These are phyloP conservation scores for Leptopilina myrica DNA, from an alignment of 2,888 invertebrate species.

Conservation along the genomic window DNA sequence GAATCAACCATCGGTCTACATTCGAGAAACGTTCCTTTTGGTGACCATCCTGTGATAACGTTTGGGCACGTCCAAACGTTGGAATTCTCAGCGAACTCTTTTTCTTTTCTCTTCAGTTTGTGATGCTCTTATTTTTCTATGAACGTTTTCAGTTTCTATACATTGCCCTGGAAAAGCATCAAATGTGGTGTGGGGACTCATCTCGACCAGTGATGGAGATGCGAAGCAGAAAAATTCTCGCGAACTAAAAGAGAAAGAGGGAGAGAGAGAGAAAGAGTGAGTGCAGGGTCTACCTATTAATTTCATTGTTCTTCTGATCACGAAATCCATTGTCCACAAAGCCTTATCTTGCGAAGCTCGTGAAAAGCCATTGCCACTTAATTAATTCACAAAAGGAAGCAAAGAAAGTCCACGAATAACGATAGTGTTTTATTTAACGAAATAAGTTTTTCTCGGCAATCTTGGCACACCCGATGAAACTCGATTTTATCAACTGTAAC, in stretches of 20 bases:
- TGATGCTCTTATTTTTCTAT: conserved; percentile 8
- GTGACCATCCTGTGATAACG: conserved; percentile 59
- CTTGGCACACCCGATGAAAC: conserved; percentile 4
- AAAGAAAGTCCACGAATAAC: conserved; percentile 27
- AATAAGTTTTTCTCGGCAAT: conserved; percentile 23
- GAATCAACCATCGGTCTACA: conserved; percentile 48
- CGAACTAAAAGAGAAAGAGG: conserved; percentile 34
- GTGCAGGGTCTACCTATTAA: conserved; percentile 57
- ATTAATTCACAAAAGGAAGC: conserved; percentile 31
- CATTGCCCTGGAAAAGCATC: conserved; percentile 2
- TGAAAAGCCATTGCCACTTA: conserved; percentile 28
- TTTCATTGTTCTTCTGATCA: conserved; percentile 62
- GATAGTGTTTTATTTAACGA: conserved; percentile 36
- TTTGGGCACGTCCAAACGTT: conserved; percentile 58
- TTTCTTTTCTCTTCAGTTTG: conserved; percentile 17
- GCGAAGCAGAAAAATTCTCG: conserved; percentile 57
- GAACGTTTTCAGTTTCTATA: conserved; percentile 25
- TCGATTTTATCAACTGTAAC: conserved; percentile 12
- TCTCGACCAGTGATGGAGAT: conserved; percentile 20
- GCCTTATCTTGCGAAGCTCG: conserved; percentile 52
- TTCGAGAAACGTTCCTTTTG: conserved; percentile 53
- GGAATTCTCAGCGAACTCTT: conserved; percentile 52
- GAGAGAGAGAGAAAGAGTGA: conserved; percentile 49
- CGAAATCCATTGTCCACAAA: conserved; percentile 57
- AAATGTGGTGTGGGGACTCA: background rate